Percentiles rank a stretch among this genome's conserved stretches.
phyloP scores from a whole-genome alignment of 2,888 invertebrate species.

The Nowickia ferox region DNA sequence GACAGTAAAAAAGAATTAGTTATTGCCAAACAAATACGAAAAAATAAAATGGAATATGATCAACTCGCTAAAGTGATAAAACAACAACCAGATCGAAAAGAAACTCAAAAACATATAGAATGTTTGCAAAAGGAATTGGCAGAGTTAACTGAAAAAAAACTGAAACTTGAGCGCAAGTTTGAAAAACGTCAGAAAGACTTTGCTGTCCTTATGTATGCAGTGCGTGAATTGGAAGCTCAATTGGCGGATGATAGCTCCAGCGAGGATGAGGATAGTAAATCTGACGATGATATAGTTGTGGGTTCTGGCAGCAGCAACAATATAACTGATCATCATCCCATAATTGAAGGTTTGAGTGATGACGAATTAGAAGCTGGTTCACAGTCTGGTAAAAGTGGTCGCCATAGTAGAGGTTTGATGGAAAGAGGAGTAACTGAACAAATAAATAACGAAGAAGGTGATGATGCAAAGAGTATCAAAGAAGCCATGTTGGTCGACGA shows the following conservation, averaged over 20 bases:
- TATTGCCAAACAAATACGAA: conserved; percentile 92
- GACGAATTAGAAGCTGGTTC: conserved; percentile 75
- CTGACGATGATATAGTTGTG: conserved; percentile 71
- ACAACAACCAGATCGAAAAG: conserved; percentile 94
- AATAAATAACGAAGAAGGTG: conserved; percentile 70
- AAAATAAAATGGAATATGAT: conserved; percentile 96
- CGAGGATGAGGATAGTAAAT: conserved; percentile 83
- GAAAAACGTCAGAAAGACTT: conserved; percentile 94
- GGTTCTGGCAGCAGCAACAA: conserved; percentile 58
- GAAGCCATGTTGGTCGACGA: conserved; percentile 79
- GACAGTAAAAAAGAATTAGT: conserved; percentile 91
- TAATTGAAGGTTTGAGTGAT: conserved; percentile 77
- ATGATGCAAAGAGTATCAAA: conserved; percentile 63
- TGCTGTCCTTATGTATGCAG: conserved; percentile 92
- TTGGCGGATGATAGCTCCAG: conserved; percentile 88
- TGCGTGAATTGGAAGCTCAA: conserved; percentile 92
- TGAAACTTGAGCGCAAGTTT: conserved; percentile 89
- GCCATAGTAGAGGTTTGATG: conserved; percentile 53
- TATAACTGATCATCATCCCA: conserved; percentile 53
- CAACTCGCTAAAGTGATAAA: conserved; percentile 95
- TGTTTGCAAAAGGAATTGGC: conserved; percentile 89
- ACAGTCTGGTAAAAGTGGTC: conserved; percentile 72
- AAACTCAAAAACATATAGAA: conserved; percentile 88
- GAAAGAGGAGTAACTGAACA: conserved; percentile 53
- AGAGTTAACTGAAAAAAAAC: conserved; percentile 88